These are phyloP conservation scores for Mesorhabditis belari DNA, from an alignment of 2,888 invertebrate genomes.

Conservation along the genomic window DNA sequence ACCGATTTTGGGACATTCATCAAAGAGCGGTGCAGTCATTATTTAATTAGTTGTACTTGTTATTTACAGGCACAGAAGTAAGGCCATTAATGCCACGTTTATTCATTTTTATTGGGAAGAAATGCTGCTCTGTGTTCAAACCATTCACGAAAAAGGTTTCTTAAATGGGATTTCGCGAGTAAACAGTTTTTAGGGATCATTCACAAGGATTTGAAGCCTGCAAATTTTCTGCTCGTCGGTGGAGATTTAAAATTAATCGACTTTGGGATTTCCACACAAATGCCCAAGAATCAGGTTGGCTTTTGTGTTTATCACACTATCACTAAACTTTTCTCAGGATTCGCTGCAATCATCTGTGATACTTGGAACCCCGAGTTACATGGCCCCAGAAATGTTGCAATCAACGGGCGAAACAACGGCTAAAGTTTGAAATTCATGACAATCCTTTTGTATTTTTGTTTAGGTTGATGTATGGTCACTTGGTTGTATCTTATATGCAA, in stretches of 20 bases:
- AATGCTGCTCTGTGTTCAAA: constrained; percentile 82
- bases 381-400: constrained; percentile 4
- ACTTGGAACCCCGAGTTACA: constrained; percentile 69
- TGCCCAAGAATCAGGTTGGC: constrained; percentile 65
- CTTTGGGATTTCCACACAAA: constrained; percentile 86
- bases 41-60: constrained; percentile 86
- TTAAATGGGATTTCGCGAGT: not conserved
- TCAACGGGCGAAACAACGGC: not conserved
- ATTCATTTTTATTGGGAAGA: constrained; percentile 84
- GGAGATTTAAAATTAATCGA: constrained; percentile 86
- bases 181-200: constrained; percentile 70
- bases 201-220: constrained; percentile 92
- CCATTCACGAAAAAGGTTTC: constrained; percentile 68
- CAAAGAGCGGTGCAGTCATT: constrained; percentile 60
- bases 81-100: constrained; percentile 60
- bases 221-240: constrained; percentile 82
- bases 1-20: constrained; percentile 70
- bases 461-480: constrained; percentile 95
- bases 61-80: not conserved
- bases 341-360: constrained; percentile 74
- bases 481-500: constrained; percentile 87
- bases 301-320: not conserved
- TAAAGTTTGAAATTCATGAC: not conserved
- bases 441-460: constrained; percentile 69
- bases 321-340: constrained; percentile 62